Evolutionary conservation across 2,797 vertebrate species (phyloP).

Genomic region (Ctenosaura bakeri): DNA sequence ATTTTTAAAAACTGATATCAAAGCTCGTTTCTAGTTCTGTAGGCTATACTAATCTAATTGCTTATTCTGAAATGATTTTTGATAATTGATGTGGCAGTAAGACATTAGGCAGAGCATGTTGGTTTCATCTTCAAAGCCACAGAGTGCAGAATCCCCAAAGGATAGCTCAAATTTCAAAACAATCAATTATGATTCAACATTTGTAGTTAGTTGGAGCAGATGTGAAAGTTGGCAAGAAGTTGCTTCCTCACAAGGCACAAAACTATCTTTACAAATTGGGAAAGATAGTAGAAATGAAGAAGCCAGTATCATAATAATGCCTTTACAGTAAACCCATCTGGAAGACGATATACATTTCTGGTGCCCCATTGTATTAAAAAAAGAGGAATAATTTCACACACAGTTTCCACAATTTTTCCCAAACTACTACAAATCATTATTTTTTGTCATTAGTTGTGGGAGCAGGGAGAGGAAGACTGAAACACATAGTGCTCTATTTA

Average conservation of each 20-base stretch:
- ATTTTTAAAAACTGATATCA: conserved; percentile 31
- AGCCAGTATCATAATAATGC: background rate
- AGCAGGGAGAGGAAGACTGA: background rate
- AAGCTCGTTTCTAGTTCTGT: conserved; percentile 24
- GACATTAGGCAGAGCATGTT: background rate
- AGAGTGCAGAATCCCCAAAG: background rate
- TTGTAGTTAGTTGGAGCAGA: background rate
- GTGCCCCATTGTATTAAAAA: background rate
- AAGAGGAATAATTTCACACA: too few relatives aligned
- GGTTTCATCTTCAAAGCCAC: conserved; percentile 2
- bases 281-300: background rate
- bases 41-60: conserved; percentile 22
- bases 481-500: too few relatives aligned
- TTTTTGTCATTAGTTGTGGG: background rate
- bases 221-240: background rate
- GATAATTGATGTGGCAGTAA: background rate
- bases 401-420: background rate
- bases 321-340: background rate
- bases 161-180: background rate
- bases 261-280: background rate
- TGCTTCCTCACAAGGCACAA: background rate
- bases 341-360: background rate
- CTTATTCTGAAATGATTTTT: conserved; percentile 1
- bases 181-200: background rate
- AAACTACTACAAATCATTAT: background rate